These are phyloP conservation scores for Pristis pectinata DNA, from an alignment of 2,797 vertebrate species.

Conservation along the genomic window DNA sequence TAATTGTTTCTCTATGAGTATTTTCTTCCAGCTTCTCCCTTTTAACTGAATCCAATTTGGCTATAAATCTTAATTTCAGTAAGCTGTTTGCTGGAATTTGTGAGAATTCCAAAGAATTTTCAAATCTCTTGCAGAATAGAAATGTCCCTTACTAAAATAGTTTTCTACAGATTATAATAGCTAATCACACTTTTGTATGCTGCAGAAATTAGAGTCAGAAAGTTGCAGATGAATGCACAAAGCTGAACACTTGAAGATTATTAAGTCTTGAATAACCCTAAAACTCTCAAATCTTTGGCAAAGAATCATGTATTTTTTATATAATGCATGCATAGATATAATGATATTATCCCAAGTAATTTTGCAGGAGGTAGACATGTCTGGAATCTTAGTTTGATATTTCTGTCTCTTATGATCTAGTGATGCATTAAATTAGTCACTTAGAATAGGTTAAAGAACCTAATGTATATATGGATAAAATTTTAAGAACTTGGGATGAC, in stretches of 20 bases:
- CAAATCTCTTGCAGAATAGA: no score
- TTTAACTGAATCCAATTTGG: no score
- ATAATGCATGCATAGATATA: background rate
- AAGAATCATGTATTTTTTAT: background rate
- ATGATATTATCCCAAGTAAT: background rate
- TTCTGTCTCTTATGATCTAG: background rate
- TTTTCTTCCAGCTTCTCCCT: no score
- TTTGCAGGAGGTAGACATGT: background rate
- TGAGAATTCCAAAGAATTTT: background rate
- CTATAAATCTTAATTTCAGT: background rate
- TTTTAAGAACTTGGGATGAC: background rate
- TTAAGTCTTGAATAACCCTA: background rate
- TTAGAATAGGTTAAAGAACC: background rate
- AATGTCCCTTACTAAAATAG: no score
- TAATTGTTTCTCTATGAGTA: no score
- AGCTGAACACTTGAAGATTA: background rate
- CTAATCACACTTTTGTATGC: no score
- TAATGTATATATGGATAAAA: background rate
- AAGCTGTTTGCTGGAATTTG: background rate
- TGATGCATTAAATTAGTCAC: background rate
- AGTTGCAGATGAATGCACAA: background rate
- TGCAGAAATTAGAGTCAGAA: no score
- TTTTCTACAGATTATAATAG: no score
- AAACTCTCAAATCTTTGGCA: background rate
- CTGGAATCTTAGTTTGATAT: background rate